Evolutionary conservation across 2,888 invertebrate genomes (phyloP), one percentile per base, ranked within the genome.

Genomic region (Neria commutata): DNA sequence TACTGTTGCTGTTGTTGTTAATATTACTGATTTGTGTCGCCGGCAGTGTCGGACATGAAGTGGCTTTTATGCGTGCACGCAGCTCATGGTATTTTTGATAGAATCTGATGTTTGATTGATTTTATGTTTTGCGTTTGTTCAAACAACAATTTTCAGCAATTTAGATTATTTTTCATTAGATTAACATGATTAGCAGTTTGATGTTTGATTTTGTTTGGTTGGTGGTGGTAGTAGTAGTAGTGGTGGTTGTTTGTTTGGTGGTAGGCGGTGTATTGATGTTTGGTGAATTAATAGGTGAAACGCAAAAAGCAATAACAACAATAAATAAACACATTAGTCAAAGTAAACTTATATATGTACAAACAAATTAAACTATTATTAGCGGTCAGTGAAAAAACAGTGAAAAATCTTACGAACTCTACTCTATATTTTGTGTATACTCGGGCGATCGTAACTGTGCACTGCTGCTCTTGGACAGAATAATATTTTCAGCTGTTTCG

Each of bases 51-150:
- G 91, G 90, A 83, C 89, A 91, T 84, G 91, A 91, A 76, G 89
- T 89, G 81, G 92, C 91, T 87, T 91, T 91, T 84, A 93, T 92
- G 84, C 92, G 90, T 83, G 91, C 92, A 83, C 90, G 90, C 84
- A 92, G 88, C 86, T 91, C 91, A 84, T 89, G 87, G 85, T 92
- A 91, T 84, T 91, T 90, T 85, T 91, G 89, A 88, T 91, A 91
- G 89, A 92, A 93, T 89, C 92, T 93, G 68, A 25, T 25, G 33
- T 33, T 54, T 53, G 21, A 45, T 54, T 62, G 60, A 55, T 65
- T 65, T 72, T 71, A 61, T 67, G 74, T 66, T 73, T 66, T 64
- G 67, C 63, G 67, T 70, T 66, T 63, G 61, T 64, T 55, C 55
- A 46, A n/a, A n/a, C n/a, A n/a, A n/a, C n/a, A n/a, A n/a, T n/a